A percentile compares a stretch with the other conserved stretches of the same genome.
Conservation (phyloP, 2,888 invertebrate genomes). For the Scotopteryx bipunctaria region DNA sequence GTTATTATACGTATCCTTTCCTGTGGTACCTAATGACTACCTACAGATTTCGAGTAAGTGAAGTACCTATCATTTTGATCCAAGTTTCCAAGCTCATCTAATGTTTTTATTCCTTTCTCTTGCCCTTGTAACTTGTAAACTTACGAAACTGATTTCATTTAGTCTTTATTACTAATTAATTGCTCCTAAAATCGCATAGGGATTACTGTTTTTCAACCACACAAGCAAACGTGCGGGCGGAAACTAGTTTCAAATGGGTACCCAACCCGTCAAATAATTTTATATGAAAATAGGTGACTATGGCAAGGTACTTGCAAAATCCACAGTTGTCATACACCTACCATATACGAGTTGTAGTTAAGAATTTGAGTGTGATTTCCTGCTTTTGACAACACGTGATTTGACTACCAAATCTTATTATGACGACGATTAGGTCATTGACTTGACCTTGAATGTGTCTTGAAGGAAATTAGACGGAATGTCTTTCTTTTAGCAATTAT, state of each 20-base stretch:
- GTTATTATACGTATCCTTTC: slow-evolving; percentile 10
- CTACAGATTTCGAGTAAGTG: neutral
- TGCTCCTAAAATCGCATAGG: too few species aligned
- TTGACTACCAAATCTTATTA: slow-evolving; percentile 14
- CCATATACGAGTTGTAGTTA: too few species aligned
- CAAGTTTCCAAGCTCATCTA: neutral
- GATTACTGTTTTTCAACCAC: too few species aligned
- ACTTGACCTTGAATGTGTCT: slow-evolving; percentile 19
- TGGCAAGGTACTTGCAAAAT: neutral
- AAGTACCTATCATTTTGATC: slow-evolving; percentile 1
- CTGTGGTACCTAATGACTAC: slow-evolving; percentile 9
- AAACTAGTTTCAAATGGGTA: too few species aligned
- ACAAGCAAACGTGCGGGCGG: too few species aligned
- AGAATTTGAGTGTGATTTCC: slow-evolving; percentile 8
- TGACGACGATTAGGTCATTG: slow-evolving; percentile 15
- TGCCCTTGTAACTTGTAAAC: neutral
- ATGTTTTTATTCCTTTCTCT: neutral
- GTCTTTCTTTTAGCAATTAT: slow-evolving; percentile 16
- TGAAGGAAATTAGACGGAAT: slow-evolving; percentile 14
- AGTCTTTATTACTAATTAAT: neutral
- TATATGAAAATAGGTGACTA: too few species aligned
- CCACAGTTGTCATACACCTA: too few species aligned
- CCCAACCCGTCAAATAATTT: too few species aligned
- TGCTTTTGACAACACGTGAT: slow-evolving; percentile 17
- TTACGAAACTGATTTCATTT: neutral